Evolutionary conservation across 64 coral and sea anemone species (phyloP), one percentile per base, ranked within the genome.

Genomic region (Dendrophyllia cribrosa): DNA sequence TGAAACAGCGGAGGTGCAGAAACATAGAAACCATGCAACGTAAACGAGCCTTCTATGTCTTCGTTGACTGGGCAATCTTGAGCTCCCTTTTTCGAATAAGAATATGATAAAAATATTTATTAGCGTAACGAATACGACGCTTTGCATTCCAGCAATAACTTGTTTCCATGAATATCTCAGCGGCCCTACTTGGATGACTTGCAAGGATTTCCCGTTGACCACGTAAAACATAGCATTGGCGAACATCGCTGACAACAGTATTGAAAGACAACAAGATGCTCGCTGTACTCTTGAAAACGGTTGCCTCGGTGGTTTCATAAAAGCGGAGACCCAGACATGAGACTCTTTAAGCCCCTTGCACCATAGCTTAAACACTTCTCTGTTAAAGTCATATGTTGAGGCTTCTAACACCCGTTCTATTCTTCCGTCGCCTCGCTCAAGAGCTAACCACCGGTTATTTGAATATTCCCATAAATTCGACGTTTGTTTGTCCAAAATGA

Each of bases 241-340:
- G 6, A 94, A 22, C 92, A 94, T 95, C 20, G 93, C 43, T 5
- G 44, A 48, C 23, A 77, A 56, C 21, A 89, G 43, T 12, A 90
- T 45, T 10, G 79, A 70, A 0, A 86, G 24, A 20, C 93, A 95
- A 67, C 93, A 95, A 19, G 79, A 89, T 6, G 59, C 25, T 55
- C 88, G 24, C 46, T 90, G 87, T 0, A 90, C 87, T 11, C 80
- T 43, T 59, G 77, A 70, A 62, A 85, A 95, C 7, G 7, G 46
- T 3, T 45, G 44, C 10, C 45, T 11, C 17, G 87, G 87, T 7
- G 56, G 58, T n/a, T 84, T 85, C 1, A 62, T 43, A 12, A 83
- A 6, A 4, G 89, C 77, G 11, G 92, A 94, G 7, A 94, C 25
- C 92, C 92, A 94, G 12, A 94, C 25, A 58, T 94, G 92, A 2